Evolutionary conservation across 2,113 vertebrate genomes (phyloP), one percentile per base, ranked within the genome.

Genomic region (Balaeniceps rex): DNA sequence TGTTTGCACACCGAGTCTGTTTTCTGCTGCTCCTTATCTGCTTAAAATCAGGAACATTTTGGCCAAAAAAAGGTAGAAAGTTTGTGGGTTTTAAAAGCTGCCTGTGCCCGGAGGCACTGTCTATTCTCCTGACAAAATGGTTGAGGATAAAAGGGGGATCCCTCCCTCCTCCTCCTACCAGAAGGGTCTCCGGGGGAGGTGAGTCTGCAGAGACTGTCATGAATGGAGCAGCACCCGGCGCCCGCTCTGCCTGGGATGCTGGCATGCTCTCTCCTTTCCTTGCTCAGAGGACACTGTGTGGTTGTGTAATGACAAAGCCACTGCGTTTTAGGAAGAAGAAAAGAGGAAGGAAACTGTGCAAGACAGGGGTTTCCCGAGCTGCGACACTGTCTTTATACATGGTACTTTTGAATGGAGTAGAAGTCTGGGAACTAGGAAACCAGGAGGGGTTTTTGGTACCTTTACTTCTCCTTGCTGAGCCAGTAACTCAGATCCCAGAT

Each of bases 281-380:
- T 52, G 54, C 63, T 85, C 42, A 42, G 65, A 63, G 74, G 54
- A 58, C 57, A 38, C 29, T 26, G 14, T 19, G 61, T 12, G 54
- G 29, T 68, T 86, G 87, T 47, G 84, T 58, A 78, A 83, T 81
- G 89, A 93, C 89, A 91, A 78, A 88, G 74, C 51, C 64, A 9
- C 64, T 19, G 68, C 3, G 0, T 95, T 96, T 95, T 88, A 92
- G 97, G 93, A 96, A 97, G 96, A 46, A 93, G 93, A 95, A 93
- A 95, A 93, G 82, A 64, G 12, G 96, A 97, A 97, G 96, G 96
- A 97, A 97, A 80, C 89, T 21, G 29, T 96, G 94, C 95, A 97
- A 96, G 84, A 31, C 66, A 55, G 96, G 95, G 93, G 77, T 83
- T 97, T 95, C 96, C 96, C 93, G 2, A 47, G 31, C 78, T 57